Conservation (phyloP, 2,888 invertebrate species). For the Trypoxylon attenuatum region DNA sequence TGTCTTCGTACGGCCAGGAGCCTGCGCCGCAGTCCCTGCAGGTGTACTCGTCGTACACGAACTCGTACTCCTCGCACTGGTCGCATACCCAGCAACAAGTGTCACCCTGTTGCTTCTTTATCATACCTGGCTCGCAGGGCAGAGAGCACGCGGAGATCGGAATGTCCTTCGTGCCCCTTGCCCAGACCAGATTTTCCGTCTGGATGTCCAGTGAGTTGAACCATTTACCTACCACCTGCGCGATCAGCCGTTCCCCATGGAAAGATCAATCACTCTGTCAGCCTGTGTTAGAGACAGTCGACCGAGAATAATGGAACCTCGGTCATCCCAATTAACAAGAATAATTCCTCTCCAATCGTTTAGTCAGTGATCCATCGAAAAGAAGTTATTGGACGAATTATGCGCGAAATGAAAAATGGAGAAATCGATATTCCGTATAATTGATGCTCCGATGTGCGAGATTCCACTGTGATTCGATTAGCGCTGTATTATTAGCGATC, state of each 20-base stretch:
- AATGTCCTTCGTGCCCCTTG: constrained; percentile 75
- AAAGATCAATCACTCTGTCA: too few relatives aligned
- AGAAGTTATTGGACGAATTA: too few relatives aligned
- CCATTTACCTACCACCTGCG: constrained; percentile 80
- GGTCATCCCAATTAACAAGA: too few relatives aligned
- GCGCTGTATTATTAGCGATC: too few relatives aligned
- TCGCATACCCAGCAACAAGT: constrained; percentile 88
- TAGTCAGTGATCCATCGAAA: too few relatives aligned
- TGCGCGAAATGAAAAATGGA: too few relatives aligned
- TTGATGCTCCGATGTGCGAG: too few relatives aligned
- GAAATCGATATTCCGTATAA: too few relatives aligned
- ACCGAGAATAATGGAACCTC: too few relatives aligned
- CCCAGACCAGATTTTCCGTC: constrained; percentile 77
- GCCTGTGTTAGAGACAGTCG: too few relatives aligned
- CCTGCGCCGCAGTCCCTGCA: constrained; percentile 81
- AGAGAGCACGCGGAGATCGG: constrained; percentile 83
- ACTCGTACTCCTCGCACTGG: constrained; percentile 82
- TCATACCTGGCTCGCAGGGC: constrained; percentile 82
- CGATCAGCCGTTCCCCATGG: background rate
- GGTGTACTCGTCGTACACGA: constrained; percentile 80
- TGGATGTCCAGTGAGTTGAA: constrained; percentile 76
- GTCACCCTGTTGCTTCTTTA: constrained; percentile 82
- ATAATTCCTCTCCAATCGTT: too few relatives aligned
- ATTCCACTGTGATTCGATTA: too few relatives aligned
- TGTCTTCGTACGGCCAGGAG: constrained; percentile 79